These are phyloP conservation scores for Alsophila aescularia DNA, from an alignment of 2,888 invertebrate species.

Conservation along the genomic window DNA sequence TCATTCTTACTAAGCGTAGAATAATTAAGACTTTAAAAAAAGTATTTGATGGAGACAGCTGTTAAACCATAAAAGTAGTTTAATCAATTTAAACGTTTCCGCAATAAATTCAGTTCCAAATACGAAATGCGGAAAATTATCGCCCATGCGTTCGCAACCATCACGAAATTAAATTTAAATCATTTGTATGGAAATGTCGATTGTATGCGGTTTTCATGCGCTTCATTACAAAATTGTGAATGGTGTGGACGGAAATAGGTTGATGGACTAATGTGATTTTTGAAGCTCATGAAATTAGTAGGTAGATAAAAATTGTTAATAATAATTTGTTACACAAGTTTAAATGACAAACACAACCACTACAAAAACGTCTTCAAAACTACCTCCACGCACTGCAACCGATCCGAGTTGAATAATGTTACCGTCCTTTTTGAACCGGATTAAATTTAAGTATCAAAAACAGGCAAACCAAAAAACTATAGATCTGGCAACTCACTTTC, in stretches of 20 bases:
- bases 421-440: too few species aligned
- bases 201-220: slow-evolving; percentile 30
- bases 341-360: too few species aligned
- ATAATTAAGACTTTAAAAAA: too few species aligned
- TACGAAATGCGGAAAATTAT: slow-evolving; percentile 20
- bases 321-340: too few species aligned
- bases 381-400: too few species aligned
- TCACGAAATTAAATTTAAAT: slow-evolving; percentile 35
- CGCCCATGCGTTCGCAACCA: slow-evolving; percentile 5
- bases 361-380: too few species aligned
- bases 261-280: not conserved
- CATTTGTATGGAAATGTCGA: slow-evolving; percentile 33
- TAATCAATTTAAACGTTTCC: not conserved
- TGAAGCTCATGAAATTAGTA: not conserved
- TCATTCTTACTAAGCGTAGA: too few species aligned
- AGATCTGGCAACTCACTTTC: too few species aligned
- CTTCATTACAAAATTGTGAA: slow-evolving; percentile 9
- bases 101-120: not conserved
- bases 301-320: too few species aligned
- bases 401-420: too few species aligned
- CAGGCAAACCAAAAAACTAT: too few species aligned
- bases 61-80: not conserved
- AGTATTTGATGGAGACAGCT: not conserved
- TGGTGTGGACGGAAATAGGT: not conserved
- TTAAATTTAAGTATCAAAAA: too few species aligned